Conservation (phyloP, 2,888 invertebrate genomes). For the Erannis defoliaria region DNA sequence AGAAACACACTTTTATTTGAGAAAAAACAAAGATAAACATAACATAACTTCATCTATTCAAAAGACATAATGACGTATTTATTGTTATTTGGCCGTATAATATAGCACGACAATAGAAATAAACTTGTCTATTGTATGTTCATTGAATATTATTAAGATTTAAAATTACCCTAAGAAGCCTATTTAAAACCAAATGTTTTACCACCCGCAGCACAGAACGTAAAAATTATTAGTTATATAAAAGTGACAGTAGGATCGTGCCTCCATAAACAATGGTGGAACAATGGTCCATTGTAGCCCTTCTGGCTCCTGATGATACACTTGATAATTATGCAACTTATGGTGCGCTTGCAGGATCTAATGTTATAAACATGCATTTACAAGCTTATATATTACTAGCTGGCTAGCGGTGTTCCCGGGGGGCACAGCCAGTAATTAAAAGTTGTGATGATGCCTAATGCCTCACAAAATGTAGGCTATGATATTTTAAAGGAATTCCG, state of each 20-base stretch:
- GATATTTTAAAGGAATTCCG: too few species aligned
- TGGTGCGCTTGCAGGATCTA: conserved; percentile 22
- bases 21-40: not conserved
- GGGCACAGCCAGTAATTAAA: too few species aligned
- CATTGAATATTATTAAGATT: not conserved
- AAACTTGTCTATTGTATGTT: not conserved
- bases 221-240: conserved; percentile 29
- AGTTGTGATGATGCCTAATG: too few species aligned
- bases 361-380: conserved; percentile 44
- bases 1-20: conserved; percentile 1
- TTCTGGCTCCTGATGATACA: conserved; percentile 46
- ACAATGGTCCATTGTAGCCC: conserved; percentile 73
- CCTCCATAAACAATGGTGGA: conserved; percentile 58
- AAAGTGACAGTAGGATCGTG: conserved; percentile 52
- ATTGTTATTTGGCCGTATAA: not conserved
- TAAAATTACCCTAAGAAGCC: conserved; percentile 5
- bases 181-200: conserved; percentile 11
- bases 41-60: not conserved
- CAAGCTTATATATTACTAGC: too few species aligned
- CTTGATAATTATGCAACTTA: conserved; percentile 45
- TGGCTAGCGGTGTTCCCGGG: too few species aligned
- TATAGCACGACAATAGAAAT: not conserved
- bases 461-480: too few species aligned
- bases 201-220: conserved; percentile 39
- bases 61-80: not conserved